Evolutionary conservation across 2,113 vertebrate species (phyloP), one percentile per base, ranked within the genome.

Genomic region (Penelope pileata): DNA sequence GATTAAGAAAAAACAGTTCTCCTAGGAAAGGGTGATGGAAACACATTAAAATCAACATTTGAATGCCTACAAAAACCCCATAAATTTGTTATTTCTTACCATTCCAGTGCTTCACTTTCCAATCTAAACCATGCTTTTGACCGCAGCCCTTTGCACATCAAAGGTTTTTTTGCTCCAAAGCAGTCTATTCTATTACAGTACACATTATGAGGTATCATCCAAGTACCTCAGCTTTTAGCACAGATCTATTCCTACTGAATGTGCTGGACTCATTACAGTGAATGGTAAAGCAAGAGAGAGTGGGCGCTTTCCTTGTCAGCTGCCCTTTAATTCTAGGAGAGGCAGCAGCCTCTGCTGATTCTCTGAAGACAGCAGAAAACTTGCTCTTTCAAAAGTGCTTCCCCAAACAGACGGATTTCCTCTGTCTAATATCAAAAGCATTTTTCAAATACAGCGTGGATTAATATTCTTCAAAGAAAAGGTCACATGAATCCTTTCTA

Each of bases 401-500:
- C 24, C 26, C 21, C 22, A 62, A 48, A 42, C 12, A 6, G 53
- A 85, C 47, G 36, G n/a, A 91, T 94, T 92, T 89, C 36, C 56
- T 68, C 59, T 69, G 45, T 17, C 64, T 88, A 68, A 45, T 1
- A 40, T 18, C 36, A 87, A 66, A 92, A 45, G 40, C 48, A 82
- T 83, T 84, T 76, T 16, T 47, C 70, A 91, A 87, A 89, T 47
- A 76, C 30, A 38, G 18, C 24, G 16, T 34, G 59, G 45, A 91
- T 89, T 89, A 93, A 76, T 91, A 42, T 12, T 87, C 40, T 86
- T 87, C 58, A 62, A 79, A 62, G 74, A 7, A 91, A 94, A 95
- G 89, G 88, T 92, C 96, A 95, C 0, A 4, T 29, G 81, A 91
- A 91, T 73, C 86, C 69, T 73, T 79, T 76, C 58, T 93, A 85